Evolutionary conservation across 2,797 vertebrate genomes (phyloP), one percentile per base, ranked within the genome.

Genomic region (Amniataba percoides): DNA sequence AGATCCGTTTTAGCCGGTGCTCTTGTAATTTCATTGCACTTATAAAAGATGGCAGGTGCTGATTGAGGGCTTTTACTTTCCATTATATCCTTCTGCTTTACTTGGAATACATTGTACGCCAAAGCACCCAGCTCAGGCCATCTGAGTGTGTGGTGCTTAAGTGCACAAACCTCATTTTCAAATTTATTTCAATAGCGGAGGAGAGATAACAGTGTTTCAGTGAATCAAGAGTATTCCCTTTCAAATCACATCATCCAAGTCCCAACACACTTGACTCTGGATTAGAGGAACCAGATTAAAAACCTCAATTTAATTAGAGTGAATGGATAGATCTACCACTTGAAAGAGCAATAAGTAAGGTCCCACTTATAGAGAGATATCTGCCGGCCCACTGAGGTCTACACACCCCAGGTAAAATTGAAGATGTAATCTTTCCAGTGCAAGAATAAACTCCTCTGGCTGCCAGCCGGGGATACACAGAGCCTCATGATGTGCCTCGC

Each of bases 301-400:
- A 95, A 95, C 89, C 93, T 95, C 94, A 95, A 95, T 96, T 95
- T 96, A 96, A 96, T 96, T 96, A 95, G 92, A 93, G 93, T 91
- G 94, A 95, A 95, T 93, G 92, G 93, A 93, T 94, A 95, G 94
- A 95, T 95, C 93, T 87, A 93, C 81, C 93, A 95, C 94, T 94
- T 94, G 93, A 95, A 95, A 95, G 94, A 93, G 92, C 92, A 94
- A 94, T 95, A 94, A 95, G 93, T 93, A 94, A 93, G 92, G 92
- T 94, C 93, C 94, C 93, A 94, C 93, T 95, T 94, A 94, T 91
- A 83, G 90, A 92, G 86, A 90, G 92, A 94, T 95, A 95, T 93
- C 94, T 92, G 60, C 77, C 81, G 91, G 91, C 89, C 90, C 83
- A 71, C 93, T 81, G 92, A 94, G 90, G 90, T 94, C 92, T 88